These are phyloP conservation scores for Molossus alvarezi DNA, from an alignment of 2,797 vertebrate species.

Conservation along the genomic window DNA sequence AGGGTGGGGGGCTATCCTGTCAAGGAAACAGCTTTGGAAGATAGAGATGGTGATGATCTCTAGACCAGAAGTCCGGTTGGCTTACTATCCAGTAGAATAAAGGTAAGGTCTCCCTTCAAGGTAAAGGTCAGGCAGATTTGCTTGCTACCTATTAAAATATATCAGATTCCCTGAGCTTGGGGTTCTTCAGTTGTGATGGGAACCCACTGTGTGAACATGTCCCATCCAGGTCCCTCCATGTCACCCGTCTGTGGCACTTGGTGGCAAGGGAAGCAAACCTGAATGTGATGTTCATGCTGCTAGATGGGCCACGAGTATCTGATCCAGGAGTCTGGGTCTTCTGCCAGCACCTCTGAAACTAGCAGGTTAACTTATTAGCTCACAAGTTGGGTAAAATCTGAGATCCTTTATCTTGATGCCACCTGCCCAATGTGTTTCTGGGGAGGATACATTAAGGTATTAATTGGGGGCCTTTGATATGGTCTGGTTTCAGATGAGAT, in stretches of 20 bases:
- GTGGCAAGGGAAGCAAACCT: not conserved
- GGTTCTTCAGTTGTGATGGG: not conserved
- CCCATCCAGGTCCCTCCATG: not conserved
- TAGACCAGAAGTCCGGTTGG: not conserved
- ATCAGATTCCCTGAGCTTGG: not conserved
- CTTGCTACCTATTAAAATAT: not conserved
- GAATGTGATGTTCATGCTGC: not conserved
- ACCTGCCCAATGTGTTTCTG: not conserved
- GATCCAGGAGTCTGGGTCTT: not conserved
- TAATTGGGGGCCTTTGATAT: not conserved
- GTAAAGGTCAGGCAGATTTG: not conserved
- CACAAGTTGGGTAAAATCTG: not conserved
- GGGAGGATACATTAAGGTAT: not conserved
- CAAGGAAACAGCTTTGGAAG: not conserved
- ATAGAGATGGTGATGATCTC: not conserved
- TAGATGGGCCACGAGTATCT: not conserved
- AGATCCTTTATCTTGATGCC: not conserved
- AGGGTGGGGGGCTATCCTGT: not conserved
- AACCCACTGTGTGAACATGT: not conserved
- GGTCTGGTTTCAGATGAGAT: not conserved
- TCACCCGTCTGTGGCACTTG: not conserved
- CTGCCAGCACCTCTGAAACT: not conserved
- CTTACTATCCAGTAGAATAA: not conserved
- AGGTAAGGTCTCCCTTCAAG: not conserved
- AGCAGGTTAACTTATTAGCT: not conserved